Evolutionary conservation across 2,797 vertebrate species (phyloP).

Genomic region (Graptemys geographica): DNA sequence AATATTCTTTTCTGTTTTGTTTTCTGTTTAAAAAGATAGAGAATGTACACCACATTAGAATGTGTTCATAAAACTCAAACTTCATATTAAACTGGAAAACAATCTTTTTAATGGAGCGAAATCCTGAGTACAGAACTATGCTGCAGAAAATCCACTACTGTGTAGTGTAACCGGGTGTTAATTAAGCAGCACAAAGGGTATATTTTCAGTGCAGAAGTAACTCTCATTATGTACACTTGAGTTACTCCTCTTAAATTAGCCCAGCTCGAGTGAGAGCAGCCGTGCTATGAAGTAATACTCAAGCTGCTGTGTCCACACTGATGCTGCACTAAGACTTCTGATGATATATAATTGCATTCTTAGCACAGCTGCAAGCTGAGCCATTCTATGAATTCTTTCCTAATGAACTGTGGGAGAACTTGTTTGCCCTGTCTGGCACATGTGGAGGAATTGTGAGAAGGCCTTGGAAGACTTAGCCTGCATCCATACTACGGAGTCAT

Average conservation of each 20-base stretch:
- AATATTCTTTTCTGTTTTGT: constrained; percentile 81
- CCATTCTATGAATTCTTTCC: background rate
- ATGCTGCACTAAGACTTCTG: background rate
- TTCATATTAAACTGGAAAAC: background rate
- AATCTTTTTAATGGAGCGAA: background rate
- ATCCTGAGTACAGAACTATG: background rate
- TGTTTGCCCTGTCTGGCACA: background rate
- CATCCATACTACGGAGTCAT: background rate
- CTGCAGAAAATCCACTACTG: background rate
- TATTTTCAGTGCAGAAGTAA: background rate
- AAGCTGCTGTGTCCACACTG: background rate
- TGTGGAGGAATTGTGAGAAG: background rate
- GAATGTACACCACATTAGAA: background rate
- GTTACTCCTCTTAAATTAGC: background rate
- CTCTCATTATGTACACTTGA: background rate
- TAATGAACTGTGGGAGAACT: background rate
- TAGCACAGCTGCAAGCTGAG: background rate
- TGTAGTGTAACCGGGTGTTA: background rate
- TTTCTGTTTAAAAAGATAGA: constrained; percentile 17
- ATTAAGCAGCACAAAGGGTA: background rate
- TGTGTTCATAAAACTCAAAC: background rate
- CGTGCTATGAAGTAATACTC: background rate
- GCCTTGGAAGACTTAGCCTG: background rate
- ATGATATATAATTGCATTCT: background rate
- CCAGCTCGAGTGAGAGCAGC: background rate